phyloP scores from a whole-genome alignment of 2,797 vertebrate genomes.

The Lagorchestes hirsutus region DNA sequence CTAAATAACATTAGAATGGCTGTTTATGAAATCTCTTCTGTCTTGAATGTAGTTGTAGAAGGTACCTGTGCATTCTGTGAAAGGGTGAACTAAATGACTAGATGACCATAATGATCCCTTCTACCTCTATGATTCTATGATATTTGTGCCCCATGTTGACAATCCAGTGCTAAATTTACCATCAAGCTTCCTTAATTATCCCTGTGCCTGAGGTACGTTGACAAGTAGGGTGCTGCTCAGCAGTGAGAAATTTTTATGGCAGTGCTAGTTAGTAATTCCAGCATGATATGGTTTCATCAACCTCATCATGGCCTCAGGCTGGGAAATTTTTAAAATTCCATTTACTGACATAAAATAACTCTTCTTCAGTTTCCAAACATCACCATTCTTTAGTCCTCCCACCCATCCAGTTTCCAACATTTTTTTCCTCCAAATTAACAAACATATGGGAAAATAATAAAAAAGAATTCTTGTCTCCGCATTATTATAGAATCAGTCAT shows the following conservation, averaged over 20 bases:
- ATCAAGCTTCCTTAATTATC: slow-evolving; percentile 4
- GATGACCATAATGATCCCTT: background rate
- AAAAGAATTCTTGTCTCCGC: background rate
- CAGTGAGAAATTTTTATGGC: slow-evolving; percentile 17
- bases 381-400: background rate
- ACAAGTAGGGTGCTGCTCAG: slow-evolving; percentile 2
- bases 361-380: slow-evolving; percentile 2
- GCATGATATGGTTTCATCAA: slow-evolving; percentile 30
- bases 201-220: slow-evolving; percentile 5
- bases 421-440: background rate
- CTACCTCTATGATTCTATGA: slow-evolving; percentile 17
- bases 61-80: background rate
- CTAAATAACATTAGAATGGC: background rate
- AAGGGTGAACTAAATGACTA: background rate
- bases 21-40: background rate
- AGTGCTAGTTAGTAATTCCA: slow-evolving; percentile 20
- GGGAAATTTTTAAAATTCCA: slow-evolving; percentile 1
- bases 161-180: background rate
- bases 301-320: slow-evolving; percentile 1
- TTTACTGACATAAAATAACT: slow-evolving; percentile 6
- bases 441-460: slow-evolving; percentile 10
- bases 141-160: background rate
- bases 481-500: background rate
- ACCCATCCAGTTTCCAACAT: background rate
- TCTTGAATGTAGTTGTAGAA: background rate